Conservation (phyloP, 2,888 invertebrate genomes). For the Labia minor region DNA sequence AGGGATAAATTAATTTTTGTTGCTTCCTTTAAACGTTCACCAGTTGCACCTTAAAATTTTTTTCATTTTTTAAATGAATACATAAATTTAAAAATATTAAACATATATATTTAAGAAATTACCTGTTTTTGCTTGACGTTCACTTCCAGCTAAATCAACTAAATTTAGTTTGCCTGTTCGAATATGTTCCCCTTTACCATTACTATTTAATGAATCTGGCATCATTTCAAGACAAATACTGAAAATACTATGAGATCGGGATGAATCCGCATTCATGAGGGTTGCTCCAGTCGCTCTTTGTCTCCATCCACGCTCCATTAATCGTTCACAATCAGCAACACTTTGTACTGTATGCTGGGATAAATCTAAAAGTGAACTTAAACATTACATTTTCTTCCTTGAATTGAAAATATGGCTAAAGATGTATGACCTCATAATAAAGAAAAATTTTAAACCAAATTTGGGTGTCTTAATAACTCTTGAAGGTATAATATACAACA, state of each 20-base stretch:
- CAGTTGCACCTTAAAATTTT: slow-evolving; percentile 62
- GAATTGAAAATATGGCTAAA: no score
- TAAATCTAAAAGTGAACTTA: slow-evolving; percentile 41
- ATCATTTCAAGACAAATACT: slow-evolving; percentile 75
- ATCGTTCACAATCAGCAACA: slow-evolving; percentile 60
- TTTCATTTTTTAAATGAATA: no score
- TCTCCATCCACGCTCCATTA: slow-evolving; percentile 65
- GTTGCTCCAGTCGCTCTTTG: slow-evolving; percentile 76
- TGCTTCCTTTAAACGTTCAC: slow-evolving; percentile 74
- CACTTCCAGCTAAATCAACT: slow-evolving; percentile 82
- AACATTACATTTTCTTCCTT: neutral
- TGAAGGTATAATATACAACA: no score
- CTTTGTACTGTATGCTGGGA: slow-evolving; percentile 67
- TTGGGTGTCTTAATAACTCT: no score
- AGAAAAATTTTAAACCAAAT: no score
- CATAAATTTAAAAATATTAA: no score
- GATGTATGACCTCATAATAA: no score
- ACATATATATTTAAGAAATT: slow-evolving; percentile 19
- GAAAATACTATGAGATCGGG: slow-evolving; percentile 79
- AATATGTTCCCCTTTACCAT: slow-evolving; percentile 41
- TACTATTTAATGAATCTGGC: slow-evolving; percentile 35
- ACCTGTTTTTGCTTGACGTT: slow-evolving; percentile 68
- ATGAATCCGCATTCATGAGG: slow-evolving; percentile 78
- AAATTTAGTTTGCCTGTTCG: slow-evolving; percentile 67
- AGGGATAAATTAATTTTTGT: slow-evolving; percentile 81